Conservation (phyloP, 2,797 vertebrate genomes). For the Ambastaia sidthimunki region DNA sequence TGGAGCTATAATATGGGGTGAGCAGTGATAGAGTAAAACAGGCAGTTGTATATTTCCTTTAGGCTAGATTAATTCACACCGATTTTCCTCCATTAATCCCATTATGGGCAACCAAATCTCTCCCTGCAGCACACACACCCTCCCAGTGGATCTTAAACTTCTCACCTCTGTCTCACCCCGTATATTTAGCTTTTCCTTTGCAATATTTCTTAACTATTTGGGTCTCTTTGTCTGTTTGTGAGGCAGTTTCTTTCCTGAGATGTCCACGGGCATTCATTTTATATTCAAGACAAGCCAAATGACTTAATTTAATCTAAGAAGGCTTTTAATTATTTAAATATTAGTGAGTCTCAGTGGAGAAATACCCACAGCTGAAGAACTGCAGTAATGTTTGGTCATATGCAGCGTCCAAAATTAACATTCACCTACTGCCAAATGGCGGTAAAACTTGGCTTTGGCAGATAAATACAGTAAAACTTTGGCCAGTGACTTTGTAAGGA, state of each 20-base stretch:
- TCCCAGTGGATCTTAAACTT: constrained; percentile 8
- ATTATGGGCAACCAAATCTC: constrained; percentile 57
- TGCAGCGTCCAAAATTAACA: background rate
- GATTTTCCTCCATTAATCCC: constrained; percentile 65
- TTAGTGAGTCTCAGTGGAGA: background rate
- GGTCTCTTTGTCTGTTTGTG: background rate
- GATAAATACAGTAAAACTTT: background rate
- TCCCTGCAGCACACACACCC: constrained; percentile 12
- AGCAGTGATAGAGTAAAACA: constrained; percentile 38
- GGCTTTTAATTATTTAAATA: background rate
- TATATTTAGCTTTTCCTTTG: background rate
- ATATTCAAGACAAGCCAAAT: background rate
- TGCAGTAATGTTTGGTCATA: background rate
- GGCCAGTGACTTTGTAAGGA: background rate
- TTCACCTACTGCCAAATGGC: background rate
- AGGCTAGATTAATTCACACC: constrained; percentile 63
- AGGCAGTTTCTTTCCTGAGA: background rate
- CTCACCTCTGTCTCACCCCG: constrained; percentile 4
- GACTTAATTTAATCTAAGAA: constrained; percentile 1
- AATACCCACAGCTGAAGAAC: background rate
- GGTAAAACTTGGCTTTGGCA: background rate
- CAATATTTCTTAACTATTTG: background rate
- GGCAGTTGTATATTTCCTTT: constrained; percentile 48
- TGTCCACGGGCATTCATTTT: background rate
- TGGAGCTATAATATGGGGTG: constrained; percentile 10